Conservation (phyloP, 2,888 invertebrate genomes). For the Dendrolimus houi region DNA sequence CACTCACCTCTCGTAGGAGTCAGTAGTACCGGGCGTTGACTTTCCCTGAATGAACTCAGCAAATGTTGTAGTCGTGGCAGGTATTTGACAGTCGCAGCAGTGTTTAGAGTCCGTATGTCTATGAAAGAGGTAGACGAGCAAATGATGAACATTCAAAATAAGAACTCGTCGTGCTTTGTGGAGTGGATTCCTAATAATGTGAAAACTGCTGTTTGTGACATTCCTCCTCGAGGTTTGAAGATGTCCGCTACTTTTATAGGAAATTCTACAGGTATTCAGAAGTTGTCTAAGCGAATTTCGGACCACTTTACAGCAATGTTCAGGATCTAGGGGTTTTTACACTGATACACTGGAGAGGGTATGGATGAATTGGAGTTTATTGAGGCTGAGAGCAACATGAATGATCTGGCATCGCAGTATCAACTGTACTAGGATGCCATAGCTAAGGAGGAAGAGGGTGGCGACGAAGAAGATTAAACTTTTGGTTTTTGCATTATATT, state of each 20-base stretch:
- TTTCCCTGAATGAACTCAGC: constrained; percentile 92
- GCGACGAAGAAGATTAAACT: constrained; percentile 76
- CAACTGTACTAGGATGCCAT: constrained; percentile 84
- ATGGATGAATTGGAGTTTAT: constrained; percentile 98
- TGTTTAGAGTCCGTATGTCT: constrained; percentile 93
- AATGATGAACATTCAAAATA: constrained; percentile 86
- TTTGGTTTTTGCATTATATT: constrained; percentile 22
- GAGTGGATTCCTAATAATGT: constrained; percentile 89
- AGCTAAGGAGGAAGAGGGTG: constrained; percentile 75
- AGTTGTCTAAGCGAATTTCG: constrained; percentile 83
- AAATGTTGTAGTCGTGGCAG: constrained; percentile 93
- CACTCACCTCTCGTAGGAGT: constrained; percentile 88
- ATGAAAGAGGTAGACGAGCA: constrained; percentile 94
- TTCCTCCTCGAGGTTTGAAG: no score
- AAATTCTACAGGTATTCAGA: constrained; percentile 86
- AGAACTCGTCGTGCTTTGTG: constrained; percentile 81
- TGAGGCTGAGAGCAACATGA: constrained; percentile 97
- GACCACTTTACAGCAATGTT: constrained; percentile 90
- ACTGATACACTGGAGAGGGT: constrained; percentile 90
- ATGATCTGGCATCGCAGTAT: constrained; percentile 87
- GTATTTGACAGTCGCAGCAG: constrained; percentile 92
- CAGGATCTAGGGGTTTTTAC: constrained; percentile 86
- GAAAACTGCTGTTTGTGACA: constrained; percentile 85
- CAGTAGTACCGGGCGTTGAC: constrained; percentile 93
- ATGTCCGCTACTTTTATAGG: constrained; percentile 89